Conservation (phyloP, 2,888 invertebrate species). For the Ophion obscuratus region DNA sequence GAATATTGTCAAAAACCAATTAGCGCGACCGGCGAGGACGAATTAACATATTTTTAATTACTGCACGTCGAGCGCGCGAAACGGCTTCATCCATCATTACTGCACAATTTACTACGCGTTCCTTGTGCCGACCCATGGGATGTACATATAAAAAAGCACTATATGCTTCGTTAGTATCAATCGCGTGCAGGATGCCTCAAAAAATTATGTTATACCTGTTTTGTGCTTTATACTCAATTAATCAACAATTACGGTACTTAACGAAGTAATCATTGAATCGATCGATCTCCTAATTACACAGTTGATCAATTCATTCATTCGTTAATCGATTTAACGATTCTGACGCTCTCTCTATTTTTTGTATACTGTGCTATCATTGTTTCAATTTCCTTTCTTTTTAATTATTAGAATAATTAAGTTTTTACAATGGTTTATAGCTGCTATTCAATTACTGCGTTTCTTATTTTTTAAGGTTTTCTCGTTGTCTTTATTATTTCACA, state of each 20-base stretch:
- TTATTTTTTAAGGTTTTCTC: not conserved
- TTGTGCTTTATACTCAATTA: not conserved
- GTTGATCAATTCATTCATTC: not conserved
- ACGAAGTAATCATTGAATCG: conserved; percentile 7
- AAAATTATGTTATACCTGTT: not conserved
- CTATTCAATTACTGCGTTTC: not conserved
- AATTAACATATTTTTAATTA: conserved; percentile 83
- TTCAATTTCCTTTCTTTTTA: not conserved
- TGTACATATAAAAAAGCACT: not conserved
- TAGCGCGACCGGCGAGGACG: conserved; percentile 77
- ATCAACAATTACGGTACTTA: conserved; percentile 6
- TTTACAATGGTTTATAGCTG: not conserved
- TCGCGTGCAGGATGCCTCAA: not conserved
- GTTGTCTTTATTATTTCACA: no score
- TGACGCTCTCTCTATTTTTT: not conserved
- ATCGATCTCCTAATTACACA: not conserved
- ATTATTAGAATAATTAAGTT: not conserved
- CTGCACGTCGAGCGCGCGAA: conserved; percentile 64
- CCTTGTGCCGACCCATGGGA: not conserved
- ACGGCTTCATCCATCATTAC: conserved; percentile 66
- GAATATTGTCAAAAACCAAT: conserved; percentile 82
- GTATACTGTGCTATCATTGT: not conserved
- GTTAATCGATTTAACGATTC: not conserved
- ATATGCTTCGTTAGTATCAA: not conserved
- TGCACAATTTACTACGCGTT: conserved; percentile 5